Evolutionary conservation across 2,888 invertebrate species (phyloP).

Genomic region (Elysia crispata): DNA sequence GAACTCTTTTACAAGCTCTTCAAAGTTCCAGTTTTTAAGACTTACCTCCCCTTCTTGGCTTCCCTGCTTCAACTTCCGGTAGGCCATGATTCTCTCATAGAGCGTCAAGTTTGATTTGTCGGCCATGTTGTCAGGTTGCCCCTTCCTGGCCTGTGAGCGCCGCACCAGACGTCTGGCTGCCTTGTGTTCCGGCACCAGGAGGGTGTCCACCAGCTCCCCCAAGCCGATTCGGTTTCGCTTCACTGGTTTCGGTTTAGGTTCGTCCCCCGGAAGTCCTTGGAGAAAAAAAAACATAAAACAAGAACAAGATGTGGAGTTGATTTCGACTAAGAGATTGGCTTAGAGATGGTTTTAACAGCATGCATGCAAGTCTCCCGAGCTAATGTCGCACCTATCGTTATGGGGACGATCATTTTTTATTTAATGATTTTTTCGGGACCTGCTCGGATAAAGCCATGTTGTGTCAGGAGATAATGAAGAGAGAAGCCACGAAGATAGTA

Average conservation of each 20-base stretch:
- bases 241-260: background rate
- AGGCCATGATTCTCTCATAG: constrained; percentile 52
- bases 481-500: no score
- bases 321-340: no score
- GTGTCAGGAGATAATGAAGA: no score
- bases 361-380: no score
- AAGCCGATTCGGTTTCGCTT: background rate
- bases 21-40: no score
- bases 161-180: constrained; percentile 48
- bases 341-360: no score
- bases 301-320: background rate
- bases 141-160: constrained; percentile 31
- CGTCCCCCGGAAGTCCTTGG: constrained; percentile 45
- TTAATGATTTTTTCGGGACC: no score
- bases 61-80: constrained; percentile 47
- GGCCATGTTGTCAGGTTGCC: background rate
- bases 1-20: no score
- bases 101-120: constrained; percentile 38
- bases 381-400: no score
- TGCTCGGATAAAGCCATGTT: no score
- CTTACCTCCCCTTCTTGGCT: constrained; percentile 39
- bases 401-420: no score
- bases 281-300: background rate
- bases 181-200: constrained; percentile 45
- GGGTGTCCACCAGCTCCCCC: constrained; percentile 40